These are phyloP conservation scores for Turritopsis dohrnii DNA, from an alignment of 30 jellyfish, hydroid and myxozoan species.

Conservation along the genomic window DNA sequence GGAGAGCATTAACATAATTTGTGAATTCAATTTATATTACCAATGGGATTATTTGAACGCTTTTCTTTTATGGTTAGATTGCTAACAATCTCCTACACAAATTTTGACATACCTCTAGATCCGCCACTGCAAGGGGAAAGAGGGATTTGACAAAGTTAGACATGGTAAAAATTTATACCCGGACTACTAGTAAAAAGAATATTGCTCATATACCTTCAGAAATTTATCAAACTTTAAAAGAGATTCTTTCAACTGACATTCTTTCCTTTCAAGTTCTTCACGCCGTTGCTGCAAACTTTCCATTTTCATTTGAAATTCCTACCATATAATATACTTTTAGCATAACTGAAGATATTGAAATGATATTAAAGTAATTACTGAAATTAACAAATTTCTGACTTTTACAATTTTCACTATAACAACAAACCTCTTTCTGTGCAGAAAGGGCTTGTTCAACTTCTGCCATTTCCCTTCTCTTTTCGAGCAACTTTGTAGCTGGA, in stretches of 20 bases:
- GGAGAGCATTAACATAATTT: too few species aligned
- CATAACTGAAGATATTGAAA: background rate
- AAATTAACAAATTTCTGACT: too few species aligned
- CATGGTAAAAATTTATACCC: too few species aligned
- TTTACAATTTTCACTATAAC: too few species aligned
- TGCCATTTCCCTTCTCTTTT: slow-evolving; percentile 91
- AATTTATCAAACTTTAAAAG: slow-evolving; percentile 89
- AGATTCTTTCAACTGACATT: slow-evolving; percentile 88
- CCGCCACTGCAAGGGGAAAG: too few species aligned
- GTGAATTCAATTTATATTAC: too few species aligned
- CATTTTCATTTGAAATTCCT: slow-evolving; percentile 99
- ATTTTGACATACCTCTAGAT: too few species aligned
- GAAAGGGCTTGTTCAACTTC: slow-evolving; percentile 97
- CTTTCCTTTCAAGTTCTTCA: slow-evolving; percentile 91
- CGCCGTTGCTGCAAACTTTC: slow-evolving; percentile 95
- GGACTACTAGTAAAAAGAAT: background rate
- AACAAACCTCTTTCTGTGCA: slow-evolving; percentile 92
- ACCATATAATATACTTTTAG: background rate
- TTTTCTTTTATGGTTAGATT: too few species aligned
- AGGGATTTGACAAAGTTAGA: too few species aligned
- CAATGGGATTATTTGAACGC: too few species aligned
- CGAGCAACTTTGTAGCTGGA: slow-evolving; percentile 95
- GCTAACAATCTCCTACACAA: too few species aligned
- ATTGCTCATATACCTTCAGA: slow-evolving; percentile 50
- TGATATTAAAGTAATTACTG: background rate